These are phyloP conservation scores for Apocrypta bakeri DNA, from an alignment of 1,140 invertebrate genomes.

Conservation along the genomic window DNA sequence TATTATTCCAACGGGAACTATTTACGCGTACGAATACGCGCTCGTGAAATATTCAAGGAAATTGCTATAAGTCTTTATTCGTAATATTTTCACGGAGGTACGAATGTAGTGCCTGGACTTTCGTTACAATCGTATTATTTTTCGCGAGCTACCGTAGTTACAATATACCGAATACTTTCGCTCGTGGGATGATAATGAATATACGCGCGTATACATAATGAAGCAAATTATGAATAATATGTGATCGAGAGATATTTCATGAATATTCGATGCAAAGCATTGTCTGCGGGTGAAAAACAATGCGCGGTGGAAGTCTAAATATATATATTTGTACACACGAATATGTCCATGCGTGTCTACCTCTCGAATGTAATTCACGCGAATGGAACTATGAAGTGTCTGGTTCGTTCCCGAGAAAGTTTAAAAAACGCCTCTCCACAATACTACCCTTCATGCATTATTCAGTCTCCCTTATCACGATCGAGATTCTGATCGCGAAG, in stretches of 20 bases:
- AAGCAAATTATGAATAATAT: neutral
- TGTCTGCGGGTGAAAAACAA: neutral
- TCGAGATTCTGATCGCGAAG: constrained; percentile 44
- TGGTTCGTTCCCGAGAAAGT: no score
- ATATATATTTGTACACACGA: no score
- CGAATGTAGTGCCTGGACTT: neutral
- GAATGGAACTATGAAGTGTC: no score
- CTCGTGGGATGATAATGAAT: no score
- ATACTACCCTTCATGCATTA: no score
- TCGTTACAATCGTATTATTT: no score
- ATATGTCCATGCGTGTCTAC: no score
- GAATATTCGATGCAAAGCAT: neutral
- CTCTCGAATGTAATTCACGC: no score
- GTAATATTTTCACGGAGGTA: neutral
- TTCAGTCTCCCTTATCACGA: constrained; percentile 31
- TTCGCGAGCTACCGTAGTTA: no score
- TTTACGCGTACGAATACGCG: neutral
- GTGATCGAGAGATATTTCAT: neutral
- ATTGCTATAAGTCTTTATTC: neutral
- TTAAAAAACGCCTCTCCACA: no score
- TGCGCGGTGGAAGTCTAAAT: no score
- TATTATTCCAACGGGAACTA: constrained; percentile 11
- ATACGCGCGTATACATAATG: no score
- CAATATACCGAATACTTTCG: neutral
- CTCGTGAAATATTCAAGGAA: constrained; percentile 33